These are phyloP conservation scores for Gobiocypris rarus DNA, from an alignment of 2,113 vertebrate genomes.

Conservation along the genomic window DNA sequence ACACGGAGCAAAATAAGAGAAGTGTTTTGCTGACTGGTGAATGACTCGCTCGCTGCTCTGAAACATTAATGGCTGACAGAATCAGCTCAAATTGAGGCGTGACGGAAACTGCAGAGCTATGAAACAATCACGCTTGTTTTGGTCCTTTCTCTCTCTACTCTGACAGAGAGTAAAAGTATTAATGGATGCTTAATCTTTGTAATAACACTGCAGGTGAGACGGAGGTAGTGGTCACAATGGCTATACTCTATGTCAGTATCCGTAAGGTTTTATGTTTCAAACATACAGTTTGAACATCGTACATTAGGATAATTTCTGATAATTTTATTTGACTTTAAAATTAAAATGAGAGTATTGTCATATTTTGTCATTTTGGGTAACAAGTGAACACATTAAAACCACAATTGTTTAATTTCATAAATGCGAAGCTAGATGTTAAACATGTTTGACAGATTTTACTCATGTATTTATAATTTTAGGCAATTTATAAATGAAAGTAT, in stretches of 20 bases:
- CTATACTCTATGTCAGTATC: background rate
- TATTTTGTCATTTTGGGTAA: background rate
- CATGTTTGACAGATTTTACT: background rate
- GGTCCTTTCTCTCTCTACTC: background rate
- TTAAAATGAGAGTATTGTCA: background rate
- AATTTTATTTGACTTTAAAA: background rate
- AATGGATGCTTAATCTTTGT: background rate
- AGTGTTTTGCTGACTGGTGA: slow-evolving; percentile 32
- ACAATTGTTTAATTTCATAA: background rate
- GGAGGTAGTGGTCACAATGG: background rate
- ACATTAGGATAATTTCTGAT: background rate
- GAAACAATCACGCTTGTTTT: background rate
- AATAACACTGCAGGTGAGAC: background rate
- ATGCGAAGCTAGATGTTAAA: background rate
- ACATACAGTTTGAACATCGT: background rate
- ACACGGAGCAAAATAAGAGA: slow-evolving; percentile 21
- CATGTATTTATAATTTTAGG: background rate
- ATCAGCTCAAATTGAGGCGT: slow-evolving; percentile 14
- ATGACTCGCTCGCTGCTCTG: slow-evolving; percentile 34
- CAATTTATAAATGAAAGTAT: background rate
- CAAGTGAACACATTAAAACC: background rate
- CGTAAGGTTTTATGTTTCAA: background rate
- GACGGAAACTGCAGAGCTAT: background rate
- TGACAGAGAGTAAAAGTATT: background rate
- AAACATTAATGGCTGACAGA: slow-evolving; percentile 30